Conservation (phyloP, 2,888 invertebrate genomes). For the Gastracanthus pulcherrimus region DNA sequence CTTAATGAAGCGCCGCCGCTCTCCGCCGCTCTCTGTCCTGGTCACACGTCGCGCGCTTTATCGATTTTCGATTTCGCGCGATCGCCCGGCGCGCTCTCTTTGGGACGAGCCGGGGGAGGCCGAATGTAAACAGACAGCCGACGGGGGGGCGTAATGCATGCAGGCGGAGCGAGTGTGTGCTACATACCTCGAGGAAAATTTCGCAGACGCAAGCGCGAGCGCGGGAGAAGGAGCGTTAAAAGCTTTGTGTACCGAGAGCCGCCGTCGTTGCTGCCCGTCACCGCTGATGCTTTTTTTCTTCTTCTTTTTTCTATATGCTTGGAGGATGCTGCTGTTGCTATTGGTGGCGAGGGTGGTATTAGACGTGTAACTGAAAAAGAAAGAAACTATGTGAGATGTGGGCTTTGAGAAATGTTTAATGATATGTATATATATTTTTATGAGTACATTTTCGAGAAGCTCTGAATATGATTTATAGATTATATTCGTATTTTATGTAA, state of each 20-base stretch:
- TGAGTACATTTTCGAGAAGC: too few species aligned
- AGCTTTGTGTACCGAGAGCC: too few species aligned
- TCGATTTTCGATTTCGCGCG: slow-evolving; percentile 52
- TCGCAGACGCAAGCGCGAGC: neutral
- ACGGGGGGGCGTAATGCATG: neutral
- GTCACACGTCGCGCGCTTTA: neutral
- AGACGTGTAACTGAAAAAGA: neutral
- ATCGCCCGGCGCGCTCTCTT: slow-evolving; percentile 12
- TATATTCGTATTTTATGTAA: too few species aligned
- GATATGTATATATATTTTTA: too few species aligned
- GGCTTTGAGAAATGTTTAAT: too few species aligned
- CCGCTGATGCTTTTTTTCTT: neutral
- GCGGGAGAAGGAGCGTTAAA: neutral
- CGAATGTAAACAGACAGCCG: slow-evolving; percentile 42
- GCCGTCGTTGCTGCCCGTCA: neutral
- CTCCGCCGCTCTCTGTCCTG: slow-evolving; percentile 7
- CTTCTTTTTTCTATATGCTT: neutral
- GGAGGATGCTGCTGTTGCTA: neutral
- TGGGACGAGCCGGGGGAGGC: neutral
- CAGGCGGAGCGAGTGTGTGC: neutral
- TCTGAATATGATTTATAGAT: too few species aligned
- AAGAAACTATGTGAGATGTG: too few species aligned
- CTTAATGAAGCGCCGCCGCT: slow-evolving; percentile 52
- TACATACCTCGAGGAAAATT: slow-evolving; percentile 36
- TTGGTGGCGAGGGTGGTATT: neutral